phyloP scores from a whole-genome alignment of 2,888 invertebrate genomes.

The Cataglyphis rosenhaueri region DNA sequence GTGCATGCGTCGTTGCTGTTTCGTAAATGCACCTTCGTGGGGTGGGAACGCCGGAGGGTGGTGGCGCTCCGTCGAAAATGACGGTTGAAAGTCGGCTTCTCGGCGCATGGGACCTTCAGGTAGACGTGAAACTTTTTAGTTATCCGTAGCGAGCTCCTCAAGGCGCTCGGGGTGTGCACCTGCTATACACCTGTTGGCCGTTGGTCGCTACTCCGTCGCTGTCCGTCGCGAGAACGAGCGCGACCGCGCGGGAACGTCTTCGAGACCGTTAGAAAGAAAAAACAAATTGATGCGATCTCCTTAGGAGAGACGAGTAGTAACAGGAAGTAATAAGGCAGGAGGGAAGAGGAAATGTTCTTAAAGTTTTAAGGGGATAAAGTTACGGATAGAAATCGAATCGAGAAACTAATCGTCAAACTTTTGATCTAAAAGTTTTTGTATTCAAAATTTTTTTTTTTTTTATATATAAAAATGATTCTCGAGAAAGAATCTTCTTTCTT shows the following conservation, averaged over 20 bases:
- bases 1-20: slow-evolving; percentile 16
- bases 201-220: slow-evolving; percentile 79
- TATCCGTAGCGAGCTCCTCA: slow-evolving; percentile 73
- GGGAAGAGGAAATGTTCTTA: not conserved
- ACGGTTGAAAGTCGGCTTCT: slow-evolving; percentile 80
- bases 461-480: not conserved
- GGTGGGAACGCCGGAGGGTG: slow-evolving; percentile 70
- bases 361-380: not conserved
- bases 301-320: slow-evolving; percentile 16
- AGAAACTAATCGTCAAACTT: not conserved
- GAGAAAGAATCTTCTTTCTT: not conserved
- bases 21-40: slow-evolving; percentile 64
- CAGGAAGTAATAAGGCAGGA: slow-evolving; percentile 29
- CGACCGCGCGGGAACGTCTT: slow-evolving; percentile 60
- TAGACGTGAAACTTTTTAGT: slow-evolving; percentile 81
- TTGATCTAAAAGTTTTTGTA: not conserved
- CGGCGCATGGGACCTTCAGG: slow-evolving; percentile 84
- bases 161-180: slow-evolving; percentile 80
- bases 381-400: not conserved
- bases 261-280: slow-evolving; percentile 67
- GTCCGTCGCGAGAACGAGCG: slow-evolving; percentile 65
- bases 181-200: slow-evolving; percentile 85
- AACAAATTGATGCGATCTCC: slow-evolving; percentile 58
- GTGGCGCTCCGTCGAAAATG: slow-evolving; percentile 76
- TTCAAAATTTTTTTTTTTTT: not conserved